phyloP scores from a whole-genome alignment of 2,888 invertebrate genomes.

The Exephanes ischioxanthus region DNA sequence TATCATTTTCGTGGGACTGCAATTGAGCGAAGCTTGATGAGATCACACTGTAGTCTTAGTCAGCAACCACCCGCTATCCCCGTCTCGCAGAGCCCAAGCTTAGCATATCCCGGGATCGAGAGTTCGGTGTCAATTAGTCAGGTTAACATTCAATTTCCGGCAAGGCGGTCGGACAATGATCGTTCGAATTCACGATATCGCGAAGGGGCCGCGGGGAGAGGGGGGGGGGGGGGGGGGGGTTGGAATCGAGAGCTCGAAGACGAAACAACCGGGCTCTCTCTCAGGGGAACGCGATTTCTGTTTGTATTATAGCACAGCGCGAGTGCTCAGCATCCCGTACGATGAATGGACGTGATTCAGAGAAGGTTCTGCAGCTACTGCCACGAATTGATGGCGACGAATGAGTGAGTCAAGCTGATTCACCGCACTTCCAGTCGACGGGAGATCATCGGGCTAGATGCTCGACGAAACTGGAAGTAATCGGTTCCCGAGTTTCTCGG shows the following conservation, averaged over 20 bases:
- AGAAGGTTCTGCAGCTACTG: constrained; percentile 2
- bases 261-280: constrained; percentile 9
- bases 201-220: background rate
- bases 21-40: constrained; percentile 62
- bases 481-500: constrained; percentile 44
- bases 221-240: too few relatives aligned
- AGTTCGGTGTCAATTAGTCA: constrained; percentile 71
- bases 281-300: constrained; percentile 33
- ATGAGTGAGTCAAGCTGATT: constrained; percentile 61
- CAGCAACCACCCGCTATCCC: constrained; percentile 38
- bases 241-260: constrained; percentile 11
- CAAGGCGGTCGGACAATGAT: constrained; percentile 54
- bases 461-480: constrained; percentile 46
- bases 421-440: constrained; percentile 40
- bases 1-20: constrained; percentile 5
- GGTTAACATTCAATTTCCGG: constrained; percentile 80
- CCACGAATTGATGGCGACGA: constrained; percentile 45
- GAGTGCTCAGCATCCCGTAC: constrained; percentile 19
- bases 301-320: constrained; percentile 1
- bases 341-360: constrained; percentile 68
- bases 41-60: constrained; percentile 67
- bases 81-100: constrained; percentile 30
- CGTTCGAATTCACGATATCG: constrained; percentile 56
- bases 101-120: constrained; percentile 51
- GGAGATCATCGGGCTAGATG: constrained; percentile 2